Conservation (phyloP, 2,113 vertebrate genomes). For the Globicephala melas region DNA sequence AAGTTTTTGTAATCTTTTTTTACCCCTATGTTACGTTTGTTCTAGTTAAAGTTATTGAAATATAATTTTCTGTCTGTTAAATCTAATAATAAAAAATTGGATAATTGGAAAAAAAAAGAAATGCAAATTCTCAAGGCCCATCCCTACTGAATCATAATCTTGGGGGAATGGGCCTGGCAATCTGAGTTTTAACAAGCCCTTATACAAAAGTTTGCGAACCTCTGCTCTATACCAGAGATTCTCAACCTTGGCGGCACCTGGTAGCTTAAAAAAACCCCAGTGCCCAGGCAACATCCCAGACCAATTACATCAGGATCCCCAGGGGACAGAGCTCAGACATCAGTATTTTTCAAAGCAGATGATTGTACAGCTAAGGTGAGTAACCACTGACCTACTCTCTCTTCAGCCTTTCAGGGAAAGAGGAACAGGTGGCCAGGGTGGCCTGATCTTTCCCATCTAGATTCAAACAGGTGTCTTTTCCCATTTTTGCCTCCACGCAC, state of each 20-base stretch:
- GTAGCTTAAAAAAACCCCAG: not conserved
- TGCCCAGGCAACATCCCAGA: not conserved
- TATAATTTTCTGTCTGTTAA: not conserved
- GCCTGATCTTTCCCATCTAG: not conserved
- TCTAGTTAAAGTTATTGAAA: not conserved
- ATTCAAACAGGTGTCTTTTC: not conserved
- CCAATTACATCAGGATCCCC: not conserved
- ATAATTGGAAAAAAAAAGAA: not conserved
- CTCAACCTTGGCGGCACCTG: not conserved
- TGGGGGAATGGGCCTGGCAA: not conserved
- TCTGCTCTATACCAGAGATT: not conserved
- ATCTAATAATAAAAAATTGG: not conserved
- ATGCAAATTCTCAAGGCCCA: not conserved
- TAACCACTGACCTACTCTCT: not conserved
- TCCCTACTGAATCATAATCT: not conserved
- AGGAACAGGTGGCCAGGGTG: not conserved
- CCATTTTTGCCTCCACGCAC: not conserved
- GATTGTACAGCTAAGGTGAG: not conserved
- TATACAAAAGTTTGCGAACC: not conserved
- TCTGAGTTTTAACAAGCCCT: not conserved
- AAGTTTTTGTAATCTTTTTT: not conserved
- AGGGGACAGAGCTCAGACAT: not conserved
- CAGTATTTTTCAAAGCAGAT: not conserved
- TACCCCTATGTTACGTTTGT: not conserved
- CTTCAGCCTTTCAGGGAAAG: not conserved